Base-by-base conservation (phyloP, 2,797 vertebrate genomes). In the Typhlichthys eigenmanni region DNA sequence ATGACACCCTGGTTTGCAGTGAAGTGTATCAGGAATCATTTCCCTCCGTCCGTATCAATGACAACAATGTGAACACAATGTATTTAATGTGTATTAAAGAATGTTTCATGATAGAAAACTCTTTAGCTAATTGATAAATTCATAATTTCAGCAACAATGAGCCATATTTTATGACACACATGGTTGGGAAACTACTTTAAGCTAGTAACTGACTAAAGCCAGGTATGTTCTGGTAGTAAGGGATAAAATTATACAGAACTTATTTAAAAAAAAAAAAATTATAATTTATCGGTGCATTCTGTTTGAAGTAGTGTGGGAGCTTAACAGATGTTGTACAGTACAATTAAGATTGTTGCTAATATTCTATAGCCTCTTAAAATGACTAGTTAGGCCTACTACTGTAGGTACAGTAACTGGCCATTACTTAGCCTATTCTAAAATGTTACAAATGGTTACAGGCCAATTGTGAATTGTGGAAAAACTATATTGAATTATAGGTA, bases 151-250 rank as follows among this genome's bases (percentile, higher is more conserved):
- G 72, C 74, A 78, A 79, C 71, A 62, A 64, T 62, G 51, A 66
- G 2, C 59, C 47, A 17, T 80, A 76, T 83, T 80, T 75, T 75
- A 71, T 52, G 67, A 85, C 76, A 75, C 75, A 80, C 68, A 71
- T 62, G 68, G 63, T 62, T 76, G 67, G 72, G 74, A 84, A 83
- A 84, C 79, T 24, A 84, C 71, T 38, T 38, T 38, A 79, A 68
- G 61, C 4, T 69, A 58, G 38, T 75, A 58, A 71, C 49, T 68
- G 69, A 78, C 75, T 78, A 80, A 80, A 79, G 51, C 58, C 80
- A 71, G 72, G 74, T 65, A 67, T 75, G 78, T 76, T 59, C 84
- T 81, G 83, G 72, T 77, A 70, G 68, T 43, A 58, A 60, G 5
- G 8, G 34, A 9, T 6, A 38, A 1, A 38, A 9, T 6, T 6